phyloP scores from a whole-genome alignment of 1,140 invertebrate genomes.

The Gonioctena quinquepunctata region DNA sequence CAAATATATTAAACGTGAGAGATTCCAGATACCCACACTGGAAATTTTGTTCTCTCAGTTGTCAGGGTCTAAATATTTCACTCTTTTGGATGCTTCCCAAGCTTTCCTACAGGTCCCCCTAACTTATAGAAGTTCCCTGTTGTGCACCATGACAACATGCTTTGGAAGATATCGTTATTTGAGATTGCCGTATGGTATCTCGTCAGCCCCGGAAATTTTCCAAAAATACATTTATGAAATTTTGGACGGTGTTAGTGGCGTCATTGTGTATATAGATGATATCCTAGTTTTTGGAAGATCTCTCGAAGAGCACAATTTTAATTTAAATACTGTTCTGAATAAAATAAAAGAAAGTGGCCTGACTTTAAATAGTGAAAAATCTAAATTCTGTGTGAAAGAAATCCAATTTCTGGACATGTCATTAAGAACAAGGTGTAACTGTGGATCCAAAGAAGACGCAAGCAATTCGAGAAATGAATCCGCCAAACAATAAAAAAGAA shows the following conservation, averaged over 20 bases:
- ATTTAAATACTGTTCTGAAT: background rate
- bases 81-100: slow-evolving; percentile 16
- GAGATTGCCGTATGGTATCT: slow-evolving; percentile 6
- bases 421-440: background rate
- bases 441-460: background rate
- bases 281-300: slow-evolving; percentile 14
- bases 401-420: background rate
- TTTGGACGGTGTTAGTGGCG: background rate
- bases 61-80: slow-evolving; percentile 16
- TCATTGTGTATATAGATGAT: background rate
- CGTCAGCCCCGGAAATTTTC: background rate
- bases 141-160: slow-evolving; percentile 10
- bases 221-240: background rate
- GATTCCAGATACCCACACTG: slow-evolving; percentile 13
- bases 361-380: background rate
- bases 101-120: slow-evolving; percentile 8
- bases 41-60: slow-evolving; percentile 16
- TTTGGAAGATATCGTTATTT: slow-evolving; percentile 8
- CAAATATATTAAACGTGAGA: slow-evolving; percentile 16
- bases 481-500: slow-evolving; percentile 2
- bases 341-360: background rate
- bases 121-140: slow-evolving; percentile 1
- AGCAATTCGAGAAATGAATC: background rate
- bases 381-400: background rate
- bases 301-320: slow-evolving; percentile 9